phyloP scores from a whole-genome alignment of 2,797 vertebrate genomes.

The Spea hammondii region DNA sequence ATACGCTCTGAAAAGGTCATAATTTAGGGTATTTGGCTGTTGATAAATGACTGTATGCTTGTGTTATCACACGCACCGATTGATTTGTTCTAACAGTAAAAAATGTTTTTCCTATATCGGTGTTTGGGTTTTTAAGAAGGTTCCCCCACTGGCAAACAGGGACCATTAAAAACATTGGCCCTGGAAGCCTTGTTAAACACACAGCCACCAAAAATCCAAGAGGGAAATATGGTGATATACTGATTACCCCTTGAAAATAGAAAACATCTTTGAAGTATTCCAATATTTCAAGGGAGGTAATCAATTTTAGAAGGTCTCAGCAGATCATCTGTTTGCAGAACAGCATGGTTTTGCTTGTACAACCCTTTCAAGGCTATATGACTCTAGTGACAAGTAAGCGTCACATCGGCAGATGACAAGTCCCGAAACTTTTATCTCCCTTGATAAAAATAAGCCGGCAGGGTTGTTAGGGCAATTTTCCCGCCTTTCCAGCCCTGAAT shows the following conservation, averaged over 20 bases:
- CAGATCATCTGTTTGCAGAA: slow-evolving; percentile 35
- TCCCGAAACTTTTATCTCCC: slow-evolving; percentile 64
- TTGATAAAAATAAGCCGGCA: slow-evolving; percentile 60
- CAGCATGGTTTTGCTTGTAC: slow-evolving; percentile 50
- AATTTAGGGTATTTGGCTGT: slow-evolving; percentile 94
- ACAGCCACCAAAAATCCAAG: slow-evolving; percentile 65
- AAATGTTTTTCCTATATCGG: slow-evolving; percentile 82
- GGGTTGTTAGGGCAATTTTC: slow-evolving; percentile 76
- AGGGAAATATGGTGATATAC: slow-evolving; percentile 64
- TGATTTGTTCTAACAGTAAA: slow-evolving; percentile 84
- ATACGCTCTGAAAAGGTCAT: slow-evolving; percentile 91
- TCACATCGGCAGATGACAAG: slow-evolving; percentile 52
- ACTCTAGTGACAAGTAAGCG: slow-evolving; percentile 51
- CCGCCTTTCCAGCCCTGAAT: slow-evolving; percentile 80
- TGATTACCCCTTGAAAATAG: slow-evolving; percentile 54
- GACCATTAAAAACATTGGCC: not conserved
- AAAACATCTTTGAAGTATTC: slow-evolving; percentile 46
- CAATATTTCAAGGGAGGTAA: slow-evolving; percentile 41
- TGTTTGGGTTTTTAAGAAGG: slow-evolving; percentile 70
- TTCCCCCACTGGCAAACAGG: slow-evolving; percentile 60
- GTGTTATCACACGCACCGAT: slow-evolving; percentile 82
- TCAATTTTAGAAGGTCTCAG: slow-evolving; percentile 48
- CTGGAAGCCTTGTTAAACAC: slow-evolving; percentile 66
- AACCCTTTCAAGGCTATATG: slow-evolving; percentile 19
- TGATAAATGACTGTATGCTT: slow-evolving; percentile 97